phyloP scores from a whole-genome alignment of 1,140 invertebrate species.

The Hesperophylax magnus region DNA sequence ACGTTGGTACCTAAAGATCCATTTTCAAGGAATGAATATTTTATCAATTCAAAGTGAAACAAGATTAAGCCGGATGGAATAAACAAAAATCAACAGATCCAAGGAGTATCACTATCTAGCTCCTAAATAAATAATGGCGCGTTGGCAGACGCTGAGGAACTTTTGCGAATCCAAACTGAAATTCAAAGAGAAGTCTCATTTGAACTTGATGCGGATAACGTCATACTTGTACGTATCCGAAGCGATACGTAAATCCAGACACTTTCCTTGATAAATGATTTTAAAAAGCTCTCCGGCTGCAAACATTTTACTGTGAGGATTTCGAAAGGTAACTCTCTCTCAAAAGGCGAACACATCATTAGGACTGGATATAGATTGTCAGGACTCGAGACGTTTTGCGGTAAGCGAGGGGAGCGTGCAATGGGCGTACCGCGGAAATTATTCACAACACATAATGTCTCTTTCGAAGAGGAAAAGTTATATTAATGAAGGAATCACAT shows the following conservation, averaged over 20 bases:
- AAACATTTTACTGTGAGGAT: background rate
- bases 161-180: slow-evolving; percentile 42
- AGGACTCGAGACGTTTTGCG: slow-evolving; percentile 48
- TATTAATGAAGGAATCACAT: slow-evolving; percentile 39
- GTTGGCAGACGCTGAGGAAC: slow-evolving; percentile 40
- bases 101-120: background rate
- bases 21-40: slow-evolving; percentile 46
- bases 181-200: slow-evolving; percentile 37
- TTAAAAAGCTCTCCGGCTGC: slow-evolving; percentile 30
- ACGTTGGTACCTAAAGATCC: no score
- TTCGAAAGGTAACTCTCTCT: slow-evolving; percentile 18
- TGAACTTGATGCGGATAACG: slow-evolving; percentile 22
- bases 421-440: slow-evolving; percentile 38
- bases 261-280: slow-evolving; percentile 40
- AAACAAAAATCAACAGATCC: slow-evolving; percentile 9
- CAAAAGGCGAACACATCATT: slow-evolving; percentile 55
- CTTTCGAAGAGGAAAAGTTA: slow-evolving; percentile 45
- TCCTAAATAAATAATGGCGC: slow-evolving; percentile 49
- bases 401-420: slow-evolving; percentile 17
- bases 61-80: slow-evolving; percentile 40
- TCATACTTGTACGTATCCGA: slow-evolving; percentile 25
- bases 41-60: slow-evolving; percentile 40
- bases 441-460: slow-evolving; percentile 49
- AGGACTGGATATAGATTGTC: slow-evolving; percentile 51
- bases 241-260: slow-evolving; percentile 31